Conservation (phyloP, 2,113 vertebrate genomes). For the Oryzias melastigma region DNA sequence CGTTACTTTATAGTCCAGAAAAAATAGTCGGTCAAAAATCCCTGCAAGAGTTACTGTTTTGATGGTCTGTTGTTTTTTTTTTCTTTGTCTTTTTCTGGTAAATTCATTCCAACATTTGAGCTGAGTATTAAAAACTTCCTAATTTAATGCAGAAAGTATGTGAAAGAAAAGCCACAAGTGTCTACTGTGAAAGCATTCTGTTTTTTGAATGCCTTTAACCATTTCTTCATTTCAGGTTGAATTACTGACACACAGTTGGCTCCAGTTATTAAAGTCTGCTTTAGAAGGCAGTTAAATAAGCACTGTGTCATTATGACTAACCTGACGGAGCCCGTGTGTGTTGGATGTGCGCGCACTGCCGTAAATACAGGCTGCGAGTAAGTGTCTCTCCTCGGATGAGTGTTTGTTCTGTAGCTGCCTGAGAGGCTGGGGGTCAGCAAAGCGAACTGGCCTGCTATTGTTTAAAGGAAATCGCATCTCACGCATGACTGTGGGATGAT, state of each 20-base stretch:
- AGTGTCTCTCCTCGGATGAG: constrained; percentile 4
- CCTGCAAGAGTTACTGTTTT: too few species aligned
- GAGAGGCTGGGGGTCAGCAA: constrained; percentile 56
- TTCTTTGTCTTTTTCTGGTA: too few species aligned
- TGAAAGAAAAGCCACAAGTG: too few species aligned
- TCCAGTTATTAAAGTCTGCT: constrained; percentile 51
- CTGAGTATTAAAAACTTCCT: too few species aligned
- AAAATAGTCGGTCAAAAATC: too few species aligned
- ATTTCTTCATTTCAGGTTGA: constrained; percentile 25
- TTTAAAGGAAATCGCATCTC: constrained; percentile 69
- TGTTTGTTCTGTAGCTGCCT: constrained; percentile 34
- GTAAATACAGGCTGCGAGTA: constrained; percentile 27
- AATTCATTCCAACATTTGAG: too few species aligned
- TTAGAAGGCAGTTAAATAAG: constrained; percentile 46
- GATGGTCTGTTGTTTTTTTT: too few species aligned
- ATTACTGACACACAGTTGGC: constrained; percentile 43
- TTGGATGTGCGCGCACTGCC: constrained; percentile 15
- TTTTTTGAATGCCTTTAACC: constrained; percentile 12
- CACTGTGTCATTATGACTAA: constrained; percentile 35
- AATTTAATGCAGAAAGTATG: too few species aligned
- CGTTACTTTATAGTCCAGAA: too few species aligned
- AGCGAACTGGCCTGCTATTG: constrained; percentile 59
- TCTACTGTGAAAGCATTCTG: too few species aligned
- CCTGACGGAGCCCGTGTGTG: constrained; percentile 28
- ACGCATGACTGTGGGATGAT: constrained; percentile 64